Evolutionary conservation across 92 coral and sea anemone genomes (phyloP).

Genomic region (Chrysogorgia sp.): DNA sequence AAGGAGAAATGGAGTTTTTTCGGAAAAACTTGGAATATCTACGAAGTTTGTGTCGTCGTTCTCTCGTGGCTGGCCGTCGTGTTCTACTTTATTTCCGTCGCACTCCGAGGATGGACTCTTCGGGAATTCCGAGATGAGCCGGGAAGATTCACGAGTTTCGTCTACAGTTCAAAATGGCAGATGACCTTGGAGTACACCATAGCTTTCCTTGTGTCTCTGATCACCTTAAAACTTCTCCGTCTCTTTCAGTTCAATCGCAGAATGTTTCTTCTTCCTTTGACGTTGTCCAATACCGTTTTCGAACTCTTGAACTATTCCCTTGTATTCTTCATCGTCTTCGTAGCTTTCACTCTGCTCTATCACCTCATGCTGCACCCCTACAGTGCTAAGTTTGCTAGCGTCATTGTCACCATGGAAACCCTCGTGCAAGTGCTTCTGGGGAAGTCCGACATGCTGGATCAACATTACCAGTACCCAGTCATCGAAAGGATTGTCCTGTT

Average conservation of each 20-base stretch:
- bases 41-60: conserved; percentile 64
- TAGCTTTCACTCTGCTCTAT: conserved; percentile 75
- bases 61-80: conserved; percentile 78
- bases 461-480: conserved; percentile 58
- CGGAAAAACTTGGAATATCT: conserved; percentile 71
- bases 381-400: conserved; percentile 68
- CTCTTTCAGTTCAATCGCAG: conserved; percentile 84
- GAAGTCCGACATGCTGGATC: conserved; percentile 67
- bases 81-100: conserved; percentile 74
- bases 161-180: conserved; percentile 87
- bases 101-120: conserved; percentile 74
- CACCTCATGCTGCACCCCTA: conserved; percentile 66
- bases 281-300: conserved; percentile 67
- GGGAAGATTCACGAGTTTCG: conserved; percentile 74
- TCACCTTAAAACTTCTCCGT: conserved; percentile 71
- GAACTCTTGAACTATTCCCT: conserved; percentile 68
- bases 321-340: conserved; percentile 58
- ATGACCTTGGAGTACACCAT: conserved; percentile 75
- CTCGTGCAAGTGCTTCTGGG: conserved; percentile 83
- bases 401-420: conserved; percentile 68
- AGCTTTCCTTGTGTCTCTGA: conserved; percentile 68
- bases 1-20: conserved; percentile 54
- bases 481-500: conserved; percentile 69
- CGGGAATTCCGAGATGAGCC: conserved; percentile 63
- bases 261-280: conserved; percentile 78